Conservation (phyloP, 2,888 invertebrate genomes). For the Stenotaenia linearis region DNA sequence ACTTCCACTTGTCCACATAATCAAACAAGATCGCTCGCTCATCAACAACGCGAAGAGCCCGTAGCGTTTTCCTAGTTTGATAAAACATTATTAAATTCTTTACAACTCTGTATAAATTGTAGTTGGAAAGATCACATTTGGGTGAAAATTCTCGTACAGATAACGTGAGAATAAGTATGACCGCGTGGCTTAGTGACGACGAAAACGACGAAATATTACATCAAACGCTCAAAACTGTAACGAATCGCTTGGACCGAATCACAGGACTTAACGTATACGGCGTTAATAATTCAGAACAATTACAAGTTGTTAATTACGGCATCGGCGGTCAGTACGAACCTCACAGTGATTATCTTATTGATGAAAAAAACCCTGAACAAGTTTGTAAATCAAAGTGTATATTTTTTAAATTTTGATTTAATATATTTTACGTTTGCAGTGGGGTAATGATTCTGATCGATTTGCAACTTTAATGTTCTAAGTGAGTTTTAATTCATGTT, state of each 20-base stretch:
- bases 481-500: no score
- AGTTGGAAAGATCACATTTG: slow-evolving; percentile 37
- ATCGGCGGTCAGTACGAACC: slow-evolving; percentile 52
- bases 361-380: slow-evolving; percentile 38
- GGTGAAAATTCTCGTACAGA: slow-evolving; percentile 44
- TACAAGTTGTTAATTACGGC: slow-evolving; percentile 50
- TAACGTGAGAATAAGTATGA: slow-evolving; percentile 43
- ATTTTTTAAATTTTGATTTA: no score
- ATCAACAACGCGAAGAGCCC: no score
- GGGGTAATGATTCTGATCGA: slow-evolving; percentile 37
- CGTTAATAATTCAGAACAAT: slow-evolving; percentile 40
- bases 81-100: no score
- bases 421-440: slow-evolving; percentile 4
- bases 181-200: no score
- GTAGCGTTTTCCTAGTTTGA: no score
- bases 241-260: slow-evolving; percentile 40
- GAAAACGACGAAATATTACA: no score
- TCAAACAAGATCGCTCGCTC: no score
- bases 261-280: slow-evolving; percentile 43
- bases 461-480: slow-evolving; percentile 43
- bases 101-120: no score
- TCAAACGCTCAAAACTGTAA: no score
- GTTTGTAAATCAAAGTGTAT: no score
- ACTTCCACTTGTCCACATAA: no score
- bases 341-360: slow-evolving; percentile 46